These are phyloP conservation scores for Dolomedes plantarius DNA, from an alignment of 2,888 invertebrate species.

Conservation along the genomic window DNA sequence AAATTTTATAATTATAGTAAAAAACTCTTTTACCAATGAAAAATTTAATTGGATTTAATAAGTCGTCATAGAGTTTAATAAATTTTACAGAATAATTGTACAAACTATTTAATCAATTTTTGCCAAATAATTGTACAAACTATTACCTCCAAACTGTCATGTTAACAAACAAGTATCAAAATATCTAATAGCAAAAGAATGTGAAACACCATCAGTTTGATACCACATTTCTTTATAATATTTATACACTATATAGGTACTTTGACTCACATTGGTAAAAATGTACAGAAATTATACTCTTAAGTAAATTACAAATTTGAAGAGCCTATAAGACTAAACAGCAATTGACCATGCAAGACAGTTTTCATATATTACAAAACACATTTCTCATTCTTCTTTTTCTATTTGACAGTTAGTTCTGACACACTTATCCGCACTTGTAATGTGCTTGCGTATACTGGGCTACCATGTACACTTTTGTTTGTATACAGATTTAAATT, in stretches of 20 bases:
- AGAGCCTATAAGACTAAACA: slow-evolving; percentile 66
- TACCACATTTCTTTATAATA: slow-evolving; percentile 18
- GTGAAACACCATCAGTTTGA: background rate
- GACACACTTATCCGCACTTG: slow-evolving; percentile 26
- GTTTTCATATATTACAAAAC: slow-evolving; percentile 55
- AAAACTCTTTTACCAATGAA: too few relatives aligned
- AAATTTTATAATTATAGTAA: too few relatives aligned
- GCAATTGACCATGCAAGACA: slow-evolving; percentile 65
- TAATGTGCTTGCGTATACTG: slow-evolving; percentile 28
- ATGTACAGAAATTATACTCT: slow-evolving; percentile 64
- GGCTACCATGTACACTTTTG: slow-evolving; percentile 31
- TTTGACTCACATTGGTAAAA: slow-evolving; percentile 69
- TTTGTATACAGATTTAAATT: background rate
- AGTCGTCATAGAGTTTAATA: too few relatives aligned
- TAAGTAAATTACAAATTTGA: slow-evolving; percentile 68
- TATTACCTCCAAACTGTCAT: background rate
- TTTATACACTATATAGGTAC: slow-evolving; percentile 64
- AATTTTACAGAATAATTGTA: too few relatives aligned
- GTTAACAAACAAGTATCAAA: slow-evolving; percentile 15
- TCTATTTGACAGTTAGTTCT: slow-evolving; percentile 11
- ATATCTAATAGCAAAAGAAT: slow-evolving; percentile 1
- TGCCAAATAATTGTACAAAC: background rate
- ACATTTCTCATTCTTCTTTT: slow-evolving; percentile 25
- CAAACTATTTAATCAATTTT: background rate
- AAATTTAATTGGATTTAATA: too few relatives aligned